Conservation (phyloP, 2,113 vertebrate genomes). For the Sapayoa aenigma region DNA sequence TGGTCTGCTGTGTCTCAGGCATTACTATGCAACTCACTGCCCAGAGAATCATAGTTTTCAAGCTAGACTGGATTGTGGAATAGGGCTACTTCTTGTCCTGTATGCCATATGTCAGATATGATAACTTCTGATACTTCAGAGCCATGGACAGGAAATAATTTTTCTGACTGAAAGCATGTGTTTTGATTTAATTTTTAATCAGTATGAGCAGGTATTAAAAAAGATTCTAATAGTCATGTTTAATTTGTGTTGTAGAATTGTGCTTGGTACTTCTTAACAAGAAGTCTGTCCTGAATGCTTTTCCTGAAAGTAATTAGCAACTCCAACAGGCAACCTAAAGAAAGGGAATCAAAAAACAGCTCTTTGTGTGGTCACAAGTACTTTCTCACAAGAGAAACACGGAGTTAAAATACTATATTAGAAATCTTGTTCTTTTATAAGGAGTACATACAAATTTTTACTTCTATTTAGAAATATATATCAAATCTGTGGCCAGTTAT, state of each 20-base stretch:
- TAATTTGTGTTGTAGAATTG: not conserved
- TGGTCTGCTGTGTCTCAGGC: not conserved
- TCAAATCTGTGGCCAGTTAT: not conserved
- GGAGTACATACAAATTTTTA: not conserved
- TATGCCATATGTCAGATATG: not conserved
- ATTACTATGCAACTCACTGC: not conserved
- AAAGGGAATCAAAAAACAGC: not conserved
- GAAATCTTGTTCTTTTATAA: not conserved
- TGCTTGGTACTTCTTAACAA: not conserved
- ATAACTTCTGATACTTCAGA: not conserved
- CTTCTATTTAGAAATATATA: not conserved
- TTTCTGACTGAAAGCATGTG: not conserved
- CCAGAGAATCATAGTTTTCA: not conserved
- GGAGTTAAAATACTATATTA: not conserved
- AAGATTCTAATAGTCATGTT: not conserved
- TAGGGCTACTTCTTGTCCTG: not conserved
- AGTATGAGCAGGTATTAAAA: not conserved
- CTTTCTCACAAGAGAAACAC: not conserved
- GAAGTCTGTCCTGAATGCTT: not conserved
- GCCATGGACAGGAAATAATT: not conserved
- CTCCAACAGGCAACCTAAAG: not conserved
- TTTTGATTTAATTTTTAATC: not conserved
- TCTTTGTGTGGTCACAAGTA: not conserved
- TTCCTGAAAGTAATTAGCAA: not conserved
- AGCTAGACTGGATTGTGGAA: not conserved